A percentile compares a stretch with the other conserved stretches of the same genome.
Conservation (phyloP, 1,140 invertebrate genomes). For the Panonychus citri region DNA sequence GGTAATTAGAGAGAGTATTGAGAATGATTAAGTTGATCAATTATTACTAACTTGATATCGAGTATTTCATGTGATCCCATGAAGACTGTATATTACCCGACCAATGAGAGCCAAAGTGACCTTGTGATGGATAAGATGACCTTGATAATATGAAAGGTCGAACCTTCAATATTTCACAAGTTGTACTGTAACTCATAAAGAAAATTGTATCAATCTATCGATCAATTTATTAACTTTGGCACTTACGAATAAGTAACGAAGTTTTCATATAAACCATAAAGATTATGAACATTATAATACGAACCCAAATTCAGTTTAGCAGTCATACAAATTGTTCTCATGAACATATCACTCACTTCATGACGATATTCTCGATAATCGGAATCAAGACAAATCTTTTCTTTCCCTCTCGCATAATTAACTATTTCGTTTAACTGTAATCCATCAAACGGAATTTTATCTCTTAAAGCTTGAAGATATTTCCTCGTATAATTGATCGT, state of each 20-base stretch:
- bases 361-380: slow-evolving; percentile 40
- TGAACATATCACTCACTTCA: slow-evolving; percentile 32
- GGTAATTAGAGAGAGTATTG: no score
- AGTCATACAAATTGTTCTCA: slow-evolving; percentile 59
- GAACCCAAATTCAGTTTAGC: slow-evolving; percentile 34
- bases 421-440: slow-evolving; percentile 31
- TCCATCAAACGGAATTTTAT: slow-evolving; percentile 43
- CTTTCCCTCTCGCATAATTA: slow-evolving; percentile 1
- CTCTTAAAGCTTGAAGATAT: slow-evolving; percentile 40
- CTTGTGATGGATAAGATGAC: slow-evolving; percentile 53
- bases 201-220: not conserved
- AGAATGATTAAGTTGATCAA: not conserved
- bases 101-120: slow-evolving; percentile 69
- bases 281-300: slow-evolving; percentile 58
- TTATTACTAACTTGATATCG: slow-evolving; percentile 24
- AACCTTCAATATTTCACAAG: slow-evolving; percentile 7
- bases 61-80: slow-evolving; percentile 26
- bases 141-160: slow-evolving; percentile 58
- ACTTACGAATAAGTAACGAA: slow-evolving; percentile 32
- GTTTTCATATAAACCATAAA: slow-evolving; percentile 52
- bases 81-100: slow-evolving; percentile 31
- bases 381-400: not conserved
- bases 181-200: not conserved
- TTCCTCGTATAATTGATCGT: slow-evolving; percentile 44
- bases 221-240: not conserved